Conservation (phyloP, 2,797 vertebrate genomes). For the Tamandua tetradactyla region DNA sequence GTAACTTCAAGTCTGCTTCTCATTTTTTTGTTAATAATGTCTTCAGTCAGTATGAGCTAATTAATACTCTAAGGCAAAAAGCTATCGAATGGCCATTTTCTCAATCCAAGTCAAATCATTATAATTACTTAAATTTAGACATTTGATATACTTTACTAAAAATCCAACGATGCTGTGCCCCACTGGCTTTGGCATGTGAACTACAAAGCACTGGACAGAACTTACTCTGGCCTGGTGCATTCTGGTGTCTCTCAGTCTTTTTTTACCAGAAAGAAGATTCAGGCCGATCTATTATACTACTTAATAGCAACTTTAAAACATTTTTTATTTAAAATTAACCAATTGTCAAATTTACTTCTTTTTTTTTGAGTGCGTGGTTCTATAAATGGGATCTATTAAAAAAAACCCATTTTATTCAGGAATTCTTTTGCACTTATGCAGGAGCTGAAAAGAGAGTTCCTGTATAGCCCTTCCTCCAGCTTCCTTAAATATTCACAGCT, state of each 20-base stretch:
- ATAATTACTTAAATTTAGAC: neutral
- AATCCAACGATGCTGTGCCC: neutral
- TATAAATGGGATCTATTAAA: no score
- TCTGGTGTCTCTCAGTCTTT: neutral
- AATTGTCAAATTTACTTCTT: neutral
- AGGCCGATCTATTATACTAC: neutral
- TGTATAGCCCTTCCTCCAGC: neutral
- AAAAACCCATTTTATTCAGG: neutral
- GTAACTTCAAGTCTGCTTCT: neutral
- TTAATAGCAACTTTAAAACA: neutral
- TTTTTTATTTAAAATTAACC: neutral
- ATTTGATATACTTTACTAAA: neutral
- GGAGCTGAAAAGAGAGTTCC: neutral
- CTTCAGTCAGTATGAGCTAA: neutral
- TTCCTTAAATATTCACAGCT: neutral
- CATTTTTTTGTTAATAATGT: neutral
- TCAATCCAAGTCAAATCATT: neutral
- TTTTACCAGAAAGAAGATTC: neutral
- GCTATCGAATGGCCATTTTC: neutral
- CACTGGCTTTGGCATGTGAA: accelerated
- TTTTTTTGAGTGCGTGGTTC: neutral
- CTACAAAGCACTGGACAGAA: neutral
- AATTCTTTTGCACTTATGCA: neutral
- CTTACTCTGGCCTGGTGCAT: neutral
- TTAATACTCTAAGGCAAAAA: neutral